Evolutionary conservation across 2,888 invertebrate genomes (phyloP), one percentile per base, ranked within the genome.

Genomic region (Unio delphinus): DNA sequence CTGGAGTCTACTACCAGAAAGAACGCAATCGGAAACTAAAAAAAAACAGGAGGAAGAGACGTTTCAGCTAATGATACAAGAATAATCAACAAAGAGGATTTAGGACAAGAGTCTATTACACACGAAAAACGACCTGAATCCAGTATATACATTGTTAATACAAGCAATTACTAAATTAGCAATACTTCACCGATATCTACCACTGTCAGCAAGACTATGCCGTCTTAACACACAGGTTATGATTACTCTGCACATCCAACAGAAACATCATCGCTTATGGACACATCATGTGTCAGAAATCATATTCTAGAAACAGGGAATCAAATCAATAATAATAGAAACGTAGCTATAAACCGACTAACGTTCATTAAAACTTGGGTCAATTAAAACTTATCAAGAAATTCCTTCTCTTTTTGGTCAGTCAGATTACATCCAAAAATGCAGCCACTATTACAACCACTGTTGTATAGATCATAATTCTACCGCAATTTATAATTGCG

Each of bases 1-100:
- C 97, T 67, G 97, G 96, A 5, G 96, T 97, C 0, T 97, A 97
- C 89, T 97, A 97, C 88, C 97, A 97, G 87, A 82, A 90, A 71
- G 89, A 90, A 68, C 72, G 86, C 34, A 85, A 88, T 34, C 80
- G 82, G 65, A 84, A 83, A 72, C 72, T 86, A 67, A 76, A 80
- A 57, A 72, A 0, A 75, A 28, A 68, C 72, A 28, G 34, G 69
- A 59, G 34, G 62, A 67, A 57, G 76, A 71, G 65, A 70, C 70
- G 72, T 75, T 2, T 3, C 3, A 11, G 15, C 11, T 45, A 45
- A 45, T 45, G 15, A 3, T 11, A 45, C 15, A 45, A 45, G 45
- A 3, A 45, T 0, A 45, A 45, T 11, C 8, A 45, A 0, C 11
- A 45, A 45, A 11, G 45, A 45, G 4, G 45, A 45, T 15, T 2